phyloP scores from a whole-genome alignment of 2,797 vertebrate species.

The Smutsia temminckii region DNA sequence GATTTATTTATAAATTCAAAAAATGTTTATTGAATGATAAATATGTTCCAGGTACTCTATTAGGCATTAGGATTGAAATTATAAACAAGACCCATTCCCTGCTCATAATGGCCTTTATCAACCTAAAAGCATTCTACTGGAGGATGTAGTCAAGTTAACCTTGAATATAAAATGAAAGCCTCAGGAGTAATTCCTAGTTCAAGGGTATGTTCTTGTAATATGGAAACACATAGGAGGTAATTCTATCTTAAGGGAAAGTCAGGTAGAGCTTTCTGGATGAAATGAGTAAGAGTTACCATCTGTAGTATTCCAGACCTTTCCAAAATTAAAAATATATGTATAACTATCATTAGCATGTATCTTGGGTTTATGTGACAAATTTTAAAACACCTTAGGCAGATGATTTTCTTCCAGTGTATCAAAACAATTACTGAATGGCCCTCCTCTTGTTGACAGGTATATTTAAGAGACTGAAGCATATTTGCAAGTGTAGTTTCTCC shows the following conservation, averaged over 20 bases:
- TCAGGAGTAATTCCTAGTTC: slow-evolving; percentile 22
- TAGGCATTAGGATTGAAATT: neutral
- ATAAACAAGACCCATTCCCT: neutral
- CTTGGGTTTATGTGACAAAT: neutral
- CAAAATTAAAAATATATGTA: neutral
- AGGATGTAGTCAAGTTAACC: slow-evolving; percentile 10
- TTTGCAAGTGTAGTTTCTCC: slow-evolving; percentile 9
- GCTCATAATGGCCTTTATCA: neutral
- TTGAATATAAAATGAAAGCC: slow-evolving; percentile 20
- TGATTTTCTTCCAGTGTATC: slow-evolving; percentile 33
- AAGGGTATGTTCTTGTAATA: slow-evolving; percentile 1
- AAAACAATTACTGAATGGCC: neutral
- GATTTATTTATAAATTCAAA: slow-evolving; percentile 43
- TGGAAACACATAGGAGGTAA: slow-evolving; percentile 13
- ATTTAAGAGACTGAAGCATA: neutral
- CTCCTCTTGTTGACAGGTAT: neutral
- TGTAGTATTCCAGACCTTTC: neutral
- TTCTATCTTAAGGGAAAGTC: slow-evolving; percentile 3
- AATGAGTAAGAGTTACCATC: neutral
- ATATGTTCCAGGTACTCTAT: neutral
- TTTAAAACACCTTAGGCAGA: neutral
- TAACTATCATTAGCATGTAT: neutral
- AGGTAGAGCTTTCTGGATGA: slow-evolving; percentile 27
- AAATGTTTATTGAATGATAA: slow-evolving; percentile 48
- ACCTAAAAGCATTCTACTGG: neutral